Evolutionary conservation across 2,888 invertebrate species (phyloP).

Genomic region (Caenorhabditis wallacei): DNA sequence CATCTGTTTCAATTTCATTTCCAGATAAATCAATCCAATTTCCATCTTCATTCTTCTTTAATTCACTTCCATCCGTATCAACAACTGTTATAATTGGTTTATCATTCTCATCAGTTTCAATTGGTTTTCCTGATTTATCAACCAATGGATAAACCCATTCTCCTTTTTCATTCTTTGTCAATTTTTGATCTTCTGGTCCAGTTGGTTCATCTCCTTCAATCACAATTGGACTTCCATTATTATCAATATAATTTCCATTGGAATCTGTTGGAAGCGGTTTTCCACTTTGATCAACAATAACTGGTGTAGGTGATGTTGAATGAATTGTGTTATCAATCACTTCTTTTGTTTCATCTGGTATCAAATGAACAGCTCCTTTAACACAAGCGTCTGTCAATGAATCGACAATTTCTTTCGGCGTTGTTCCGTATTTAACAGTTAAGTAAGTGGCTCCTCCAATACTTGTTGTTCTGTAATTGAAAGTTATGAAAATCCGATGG

Average conservation of each 20-base stretch:
- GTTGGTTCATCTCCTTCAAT: constrained; percentile 45
- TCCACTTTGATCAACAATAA: constrained; percentile 55
- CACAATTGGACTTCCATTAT: constrained; percentile 52
- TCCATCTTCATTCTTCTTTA: constrained; percentile 67
- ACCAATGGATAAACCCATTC: constrained; percentile 69
- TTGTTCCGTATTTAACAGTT: constrained; percentile 29
- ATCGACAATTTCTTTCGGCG: constrained; percentile 26
- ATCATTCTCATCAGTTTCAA: constrained; percentile 63
- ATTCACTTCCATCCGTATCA: constrained; percentile 65
- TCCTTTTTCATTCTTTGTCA: constrained; percentile 57
- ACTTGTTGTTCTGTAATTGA: constrained; percentile 15
- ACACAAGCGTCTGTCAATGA: constrained; percentile 29
- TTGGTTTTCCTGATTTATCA: constrained; percentile 69
- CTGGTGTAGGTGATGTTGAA: constrained; percentile 7
- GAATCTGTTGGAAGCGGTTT: constrained; percentile 67
- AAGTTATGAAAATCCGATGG: background rate
- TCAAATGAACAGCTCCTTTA: constrained; percentile 17
- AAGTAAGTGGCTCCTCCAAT: constrained; percentile 44
- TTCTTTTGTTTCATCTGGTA: constrained; percentile 44
- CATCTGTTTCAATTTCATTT: constrained; percentile 68
- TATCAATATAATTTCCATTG: constrained; percentile 60
- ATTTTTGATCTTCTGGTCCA: constrained; percentile 48
- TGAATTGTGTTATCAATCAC: constrained; percentile 37
- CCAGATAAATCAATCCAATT: constrained; percentile 65
- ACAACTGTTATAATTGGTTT: constrained; percentile 67